Base-by-base conservation (phyloP, 37 sponge, comb jelly and placozoan species). In the Lycopodina hypogea region DNA sequence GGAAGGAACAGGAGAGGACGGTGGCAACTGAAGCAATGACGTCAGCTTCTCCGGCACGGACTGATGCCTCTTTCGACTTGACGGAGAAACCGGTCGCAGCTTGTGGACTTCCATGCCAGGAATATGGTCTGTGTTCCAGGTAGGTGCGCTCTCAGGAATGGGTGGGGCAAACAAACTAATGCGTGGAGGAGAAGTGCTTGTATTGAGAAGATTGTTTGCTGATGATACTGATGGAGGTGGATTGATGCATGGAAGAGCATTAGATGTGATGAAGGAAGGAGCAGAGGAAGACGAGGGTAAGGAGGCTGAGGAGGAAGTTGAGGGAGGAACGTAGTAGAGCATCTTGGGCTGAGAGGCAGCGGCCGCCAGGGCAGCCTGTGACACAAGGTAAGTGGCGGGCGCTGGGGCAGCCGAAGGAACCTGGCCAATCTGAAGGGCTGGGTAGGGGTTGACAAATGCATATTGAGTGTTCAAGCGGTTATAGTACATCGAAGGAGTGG, bases 381-480 rank as follows among this genome's bases (percentile, higher is more conserved):
- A 45, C 1, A 70, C 28, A 1, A 56, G 40, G 40, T 39, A 75
- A 0, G 71, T 70, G 45, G 71, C 37, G 9, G 66, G 35, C 34
- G 79, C 57, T 21, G 79, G 21, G 0, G 68, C 71, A 2, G 59
- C 71, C 11, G 28, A 50, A 24, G 66, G 28, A 19, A 66, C 57
- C 23, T 30, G 34, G 40, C 57, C 61, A 24, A 69, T 4, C 50
- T 65, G 56, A 17, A 70, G 56, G 26, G 52, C 18, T 12, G 75
- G 35, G 53, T 83, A 83, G 15, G 75, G 42, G 56, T 64, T 73
- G 17, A 83, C 65, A 21, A 83, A 75, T 2, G 83, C 60, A 38
- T 83, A 83, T 30, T 75, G 68, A 11, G 83, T 29, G 29, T 62
- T 19, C 26, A 83, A 56, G 30, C 75, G 83, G 51, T 42, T 82